These are phyloP conservation scores for Brachypalpus laphriformis DNA, from an alignment of 2,888 invertebrate species.

Conservation along the genomic window DNA sequence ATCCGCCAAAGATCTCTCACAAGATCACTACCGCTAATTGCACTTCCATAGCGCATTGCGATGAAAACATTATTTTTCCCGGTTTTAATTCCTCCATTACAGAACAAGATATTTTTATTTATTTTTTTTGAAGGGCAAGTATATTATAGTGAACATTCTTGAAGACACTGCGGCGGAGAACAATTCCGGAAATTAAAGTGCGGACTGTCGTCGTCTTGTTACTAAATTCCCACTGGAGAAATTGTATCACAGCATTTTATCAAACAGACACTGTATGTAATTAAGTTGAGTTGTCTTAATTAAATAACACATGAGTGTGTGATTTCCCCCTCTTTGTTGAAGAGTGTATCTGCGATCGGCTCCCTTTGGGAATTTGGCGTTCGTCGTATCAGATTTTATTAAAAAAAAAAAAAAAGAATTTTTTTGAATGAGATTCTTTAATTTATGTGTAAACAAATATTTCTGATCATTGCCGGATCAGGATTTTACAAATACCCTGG, in stretches of 20 bases:
- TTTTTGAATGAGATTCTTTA: constrained; percentile 20
- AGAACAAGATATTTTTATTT: constrained; percentile 19
- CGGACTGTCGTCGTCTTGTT: constrained; percentile 24
- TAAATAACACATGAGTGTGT: constrained; percentile 45
- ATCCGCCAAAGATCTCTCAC: neutral
- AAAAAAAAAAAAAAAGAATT: neutral
- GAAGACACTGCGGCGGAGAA: constrained; percentile 4
- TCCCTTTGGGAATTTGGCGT: constrained; percentile 40
- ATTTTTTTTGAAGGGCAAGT: constrained; percentile 34
- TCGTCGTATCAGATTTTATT: constrained; percentile 13
- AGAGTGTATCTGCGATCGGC: constrained; percentile 1
- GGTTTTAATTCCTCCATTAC: constrained; percentile 31
- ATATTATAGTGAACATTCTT: neutral
- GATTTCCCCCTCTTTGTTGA: constrained; percentile 11
- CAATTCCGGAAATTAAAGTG: constrained; percentile 57
- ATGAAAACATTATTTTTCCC: neutral
- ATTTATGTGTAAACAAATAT: constrained; percentile 54
- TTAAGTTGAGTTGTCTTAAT: constrained; percentile 49
- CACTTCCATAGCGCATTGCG: constrained; percentile 12
- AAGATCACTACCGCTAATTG: constrained; percentile 19
- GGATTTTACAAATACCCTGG: neutral
- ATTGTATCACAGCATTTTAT: constrained; percentile 27
- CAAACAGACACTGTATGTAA: constrained; percentile 33
- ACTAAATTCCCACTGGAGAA: constrained; percentile 36
- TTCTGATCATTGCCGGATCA: constrained; percentile 18